Base-by-base conservation (phyloP, 2,113 vertebrate species). In the Apteryx owenii region DNA sequence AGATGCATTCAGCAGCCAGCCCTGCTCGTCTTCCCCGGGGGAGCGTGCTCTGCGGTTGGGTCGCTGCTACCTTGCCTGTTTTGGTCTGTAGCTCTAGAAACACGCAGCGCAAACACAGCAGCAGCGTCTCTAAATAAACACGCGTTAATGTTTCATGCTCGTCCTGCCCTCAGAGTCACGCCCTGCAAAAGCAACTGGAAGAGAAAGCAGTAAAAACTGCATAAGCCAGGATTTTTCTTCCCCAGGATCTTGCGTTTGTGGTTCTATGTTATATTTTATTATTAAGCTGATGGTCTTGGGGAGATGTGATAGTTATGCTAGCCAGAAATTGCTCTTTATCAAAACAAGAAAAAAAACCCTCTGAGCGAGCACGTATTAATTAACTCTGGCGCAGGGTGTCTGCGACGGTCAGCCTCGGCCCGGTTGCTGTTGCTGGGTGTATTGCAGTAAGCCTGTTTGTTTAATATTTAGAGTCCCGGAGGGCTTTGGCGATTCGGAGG, bases 41-140 rank as follows among this genome's bases (percentile, higher is more conserved):
- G 96, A 92, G 82, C 91, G 88, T 36, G 85, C 88, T 92, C 61
- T 91, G 90, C 83, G 73, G 61, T 95, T 89, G 70, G 70, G 95
- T 93, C 78, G 91, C 88, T 92, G 94, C 91, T 96, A 81, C 85
- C 84, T 69, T 76, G 94, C 94, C 69, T 96, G 95, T 96, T 97
- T 95, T 92, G 91, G 86, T 97, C 92, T 92, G 94, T 88, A 95
- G 93, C 90, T 95, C 81, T 96, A 95, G 96, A 97, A 97, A 96
- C 90, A 82, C 77, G 31, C 64, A 93, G 84, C 38, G 8, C 78
- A 96, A 97, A 96, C 93, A 92, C 66, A 85, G 97, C 77, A 81
- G 76, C 80, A 80, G 73, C 70, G 73, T 46, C 76, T 95, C 76
- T 88, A 86, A 96, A 96, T 96, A 96, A 95, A 92, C 95, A 95